Evolutionary conservation across 2,113 vertebrate species (phyloP).

Genomic region (Chloropsis cyanopogon): DNA sequence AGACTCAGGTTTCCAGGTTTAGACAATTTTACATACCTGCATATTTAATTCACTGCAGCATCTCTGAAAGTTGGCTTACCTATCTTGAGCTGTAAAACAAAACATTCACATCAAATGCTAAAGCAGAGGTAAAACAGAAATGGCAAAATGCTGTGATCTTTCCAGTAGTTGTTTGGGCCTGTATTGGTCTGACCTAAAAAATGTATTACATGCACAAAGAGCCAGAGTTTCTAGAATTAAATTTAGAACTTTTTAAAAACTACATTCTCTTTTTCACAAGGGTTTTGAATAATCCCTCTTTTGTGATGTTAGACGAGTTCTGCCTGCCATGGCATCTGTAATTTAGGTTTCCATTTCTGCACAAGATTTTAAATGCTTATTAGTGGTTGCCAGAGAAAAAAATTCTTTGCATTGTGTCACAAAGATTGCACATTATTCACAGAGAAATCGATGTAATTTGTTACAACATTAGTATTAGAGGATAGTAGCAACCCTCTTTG

Average conservation of each 20-base stretch:
- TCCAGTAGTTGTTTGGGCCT: background rate
- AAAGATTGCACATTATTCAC: conserved; percentile 41
- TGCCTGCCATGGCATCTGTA: conserved; percentile 56
- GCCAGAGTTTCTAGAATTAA: background rate
- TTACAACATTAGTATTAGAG: conserved; percentile 20
- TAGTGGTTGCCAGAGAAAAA: conserved; percentile 53
- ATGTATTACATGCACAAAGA: background rate
- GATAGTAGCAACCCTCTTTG: background rate
- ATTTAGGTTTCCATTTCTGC: conserved; percentile 68
- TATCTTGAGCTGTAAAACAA: background rate
- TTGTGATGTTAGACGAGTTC: conserved; percentile 40
- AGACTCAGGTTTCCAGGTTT: background rate
- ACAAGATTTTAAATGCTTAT: conserved; percentile 60
- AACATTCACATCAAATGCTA: background rate
- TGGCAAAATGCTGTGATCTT: background rate
- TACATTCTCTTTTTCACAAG: background rate
- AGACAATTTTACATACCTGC: background rate
- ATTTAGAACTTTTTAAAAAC: background rate
- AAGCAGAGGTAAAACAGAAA: background rate
- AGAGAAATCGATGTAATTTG: conserved; percentile 31
- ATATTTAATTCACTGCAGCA: background rate
- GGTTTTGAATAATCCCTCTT: conserved; percentile 29
- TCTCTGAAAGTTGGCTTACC: background rate
- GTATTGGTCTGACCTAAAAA: background rate
- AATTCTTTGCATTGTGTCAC: conserved; percentile 53